Conservation (phyloP, 2,113 vertebrate genomes). For the Malurus alboscapulatus region DNA sequence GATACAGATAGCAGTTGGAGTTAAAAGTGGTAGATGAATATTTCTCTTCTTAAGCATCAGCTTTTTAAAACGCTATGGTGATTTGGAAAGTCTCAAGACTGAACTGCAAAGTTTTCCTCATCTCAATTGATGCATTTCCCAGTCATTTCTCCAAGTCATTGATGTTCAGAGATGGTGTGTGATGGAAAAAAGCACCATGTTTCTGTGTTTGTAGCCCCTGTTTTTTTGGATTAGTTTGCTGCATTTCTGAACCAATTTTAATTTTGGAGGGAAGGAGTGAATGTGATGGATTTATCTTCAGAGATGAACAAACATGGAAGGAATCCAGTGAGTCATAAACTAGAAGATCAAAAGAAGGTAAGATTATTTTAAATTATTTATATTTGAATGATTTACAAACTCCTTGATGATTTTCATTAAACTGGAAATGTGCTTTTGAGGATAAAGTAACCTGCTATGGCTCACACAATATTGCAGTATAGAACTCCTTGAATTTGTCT, state of each 20-base stretch:
- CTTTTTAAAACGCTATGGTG: conserved; percentile 74
- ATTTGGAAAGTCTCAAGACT: conserved; percentile 68
- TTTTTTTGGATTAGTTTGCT: conserved; percentile 74
- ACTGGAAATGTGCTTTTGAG: neutral
- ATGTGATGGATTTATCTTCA: conserved; percentile 94
- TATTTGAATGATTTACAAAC: neutral
- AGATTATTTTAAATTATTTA: conserved; percentile 15
- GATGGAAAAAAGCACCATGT: conserved; percentile 76
- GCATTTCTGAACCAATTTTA: conserved; percentile 75
- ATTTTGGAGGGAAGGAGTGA: conserved; percentile 70
- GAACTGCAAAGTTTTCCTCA: conserved; percentile 64
- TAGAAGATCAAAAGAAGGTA: conserved; percentile 99
- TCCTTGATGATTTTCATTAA: conserved; percentile 4
- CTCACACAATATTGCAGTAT: neutral
- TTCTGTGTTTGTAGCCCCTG: conserved; percentile 73
- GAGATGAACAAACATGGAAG: conserved; percentile 93
- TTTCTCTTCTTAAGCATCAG: conserved; percentile 44
- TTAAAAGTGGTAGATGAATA: conserved; percentile 42
- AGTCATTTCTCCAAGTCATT: conserved; percentile 63
- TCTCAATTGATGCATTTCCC: conserved; percentile 55
- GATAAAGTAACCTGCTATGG: neutral
- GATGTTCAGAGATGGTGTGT: conserved; percentile 77
- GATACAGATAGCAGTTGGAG: conserved; percentile 74
- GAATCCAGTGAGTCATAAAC: conserved; percentile 94
- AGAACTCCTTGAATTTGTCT: neutral